A percentile compares a stretch with the other conserved stretches of the same genome.
phyloP scores from a whole-genome alignment of 2,888 invertebrate genomes.

The Molorchus minor region DNA sequence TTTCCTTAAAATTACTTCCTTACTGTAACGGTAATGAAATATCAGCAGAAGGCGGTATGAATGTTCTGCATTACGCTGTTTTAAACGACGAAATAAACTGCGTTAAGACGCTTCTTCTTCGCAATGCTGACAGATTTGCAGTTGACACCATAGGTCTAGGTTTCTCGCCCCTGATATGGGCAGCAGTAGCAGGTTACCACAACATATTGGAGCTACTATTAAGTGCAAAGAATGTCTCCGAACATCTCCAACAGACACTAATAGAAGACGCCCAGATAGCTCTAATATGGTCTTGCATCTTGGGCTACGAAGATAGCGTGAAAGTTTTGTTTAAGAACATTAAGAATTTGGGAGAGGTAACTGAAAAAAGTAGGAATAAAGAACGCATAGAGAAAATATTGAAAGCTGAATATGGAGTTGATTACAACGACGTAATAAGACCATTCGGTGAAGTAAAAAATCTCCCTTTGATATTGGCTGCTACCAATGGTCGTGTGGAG shows the following conservation, averaged over 20 bases:
- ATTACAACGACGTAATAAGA: background rate
- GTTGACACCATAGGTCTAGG: slow-evolving; percentile 2
- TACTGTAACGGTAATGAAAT: no score
- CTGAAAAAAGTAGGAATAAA: background rate
- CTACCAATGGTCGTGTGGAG: slow-evolving; percentile 3
- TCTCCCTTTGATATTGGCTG: slow-evolving; percentile 15
- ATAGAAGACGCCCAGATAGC: slow-evolving; percentile 1
- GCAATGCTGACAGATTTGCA: slow-evolving; percentile 7
- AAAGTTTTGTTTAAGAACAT: background rate
- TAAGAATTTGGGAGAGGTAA: background rate
- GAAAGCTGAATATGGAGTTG: background rate
- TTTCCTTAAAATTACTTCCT: slow-evolving; percentile 19
- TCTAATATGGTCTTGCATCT: slow-evolving; percentile 12
- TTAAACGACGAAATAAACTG: slow-evolving; percentile 10
- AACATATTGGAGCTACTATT: background rate
- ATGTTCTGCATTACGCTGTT: slow-evolving; percentile 17
- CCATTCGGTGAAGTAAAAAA: slow-evolving; percentile 6
- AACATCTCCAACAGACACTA: background rate
- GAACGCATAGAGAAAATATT: background rate
- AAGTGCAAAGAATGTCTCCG: background rate
- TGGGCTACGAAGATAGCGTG: slow-evolving; percentile 16
- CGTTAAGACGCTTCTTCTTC: slow-evolving; percentile 1
- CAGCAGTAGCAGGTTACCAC: slow-evolving; percentile 9
- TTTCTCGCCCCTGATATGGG: slow-evolving; percentile 19
- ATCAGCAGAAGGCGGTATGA: slow-evolving; percentile 2